Evolutionary conservation across 2,113 vertebrate genomes (phyloP).

Genomic region (Setophaga coronata): DNA sequence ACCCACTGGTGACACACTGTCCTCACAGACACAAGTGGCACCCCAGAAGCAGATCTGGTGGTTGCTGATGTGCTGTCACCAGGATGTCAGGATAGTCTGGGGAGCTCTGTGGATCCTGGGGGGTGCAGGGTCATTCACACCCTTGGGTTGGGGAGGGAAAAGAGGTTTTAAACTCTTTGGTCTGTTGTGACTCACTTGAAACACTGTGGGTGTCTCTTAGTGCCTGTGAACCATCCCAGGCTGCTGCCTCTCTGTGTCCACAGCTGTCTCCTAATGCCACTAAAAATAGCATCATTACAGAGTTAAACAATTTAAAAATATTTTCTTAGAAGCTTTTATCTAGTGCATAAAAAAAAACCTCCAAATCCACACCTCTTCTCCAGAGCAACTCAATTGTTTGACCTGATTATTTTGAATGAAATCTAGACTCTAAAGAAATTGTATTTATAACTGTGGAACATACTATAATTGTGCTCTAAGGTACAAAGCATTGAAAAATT

Average conservation of each 20-base stretch:
- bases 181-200: not conserved
- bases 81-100: not conserved
- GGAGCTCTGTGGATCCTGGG: accelerated
- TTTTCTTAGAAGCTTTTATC: not conserved
- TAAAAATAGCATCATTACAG: not conserved
- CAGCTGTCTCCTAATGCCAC: not conserved
- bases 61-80: not conserved
- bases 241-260: not conserved
- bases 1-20: not conserved
- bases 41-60: not conserved
- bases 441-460: not conserved
- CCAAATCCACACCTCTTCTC: not conserved
- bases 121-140: not conserved
- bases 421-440: not conserved
- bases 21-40: not conserved
- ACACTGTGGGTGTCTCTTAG: not conserved
- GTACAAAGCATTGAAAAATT: not conserved
- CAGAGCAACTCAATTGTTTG: not conserved
- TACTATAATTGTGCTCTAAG: not conserved
- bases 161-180: not conserved
- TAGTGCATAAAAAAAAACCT: accelerated
- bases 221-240: not conserved
- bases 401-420: not conserved
- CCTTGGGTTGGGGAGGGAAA: not conserved
- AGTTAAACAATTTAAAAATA: not conserved